These are phyloP conservation scores for Agonopterix arenella DNA, from an alignment of 2,888 invertebrate species.

Conservation along the genomic window DNA sequence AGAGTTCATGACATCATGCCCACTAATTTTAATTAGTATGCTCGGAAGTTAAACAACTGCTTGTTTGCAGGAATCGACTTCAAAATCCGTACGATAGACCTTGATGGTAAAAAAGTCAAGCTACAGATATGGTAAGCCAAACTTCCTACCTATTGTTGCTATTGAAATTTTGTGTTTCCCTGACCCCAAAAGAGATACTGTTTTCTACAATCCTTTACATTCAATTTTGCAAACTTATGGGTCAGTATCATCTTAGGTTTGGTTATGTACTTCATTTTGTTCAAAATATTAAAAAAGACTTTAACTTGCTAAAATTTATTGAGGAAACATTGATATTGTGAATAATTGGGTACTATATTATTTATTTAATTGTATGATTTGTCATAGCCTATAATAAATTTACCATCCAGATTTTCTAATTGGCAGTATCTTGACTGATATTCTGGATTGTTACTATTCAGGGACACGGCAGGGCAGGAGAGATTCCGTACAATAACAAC, in stretches of 20 bases:
- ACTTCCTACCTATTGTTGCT: neutral
- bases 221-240: no score
- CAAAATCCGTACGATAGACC: constrained; percentile 98
- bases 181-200: neutral
- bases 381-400: neutral
- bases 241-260: no score
- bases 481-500: constrained; percentile 99
- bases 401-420: neutral
- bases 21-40: constrained; percentile 66
- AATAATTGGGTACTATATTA: neutral
- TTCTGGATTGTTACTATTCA: constrained; percentile 41
- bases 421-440: neutral
- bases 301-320: no score
- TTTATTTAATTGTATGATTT: neutral
- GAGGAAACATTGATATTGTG: no score
- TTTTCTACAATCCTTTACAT: no score
- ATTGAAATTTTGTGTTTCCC: neutral
- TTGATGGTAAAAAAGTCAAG: constrained; percentile 99
- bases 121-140: constrained; percentile 96
- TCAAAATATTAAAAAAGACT: no score
- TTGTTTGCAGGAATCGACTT: constrained; percentile 93
- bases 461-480: constrained; percentile 99
- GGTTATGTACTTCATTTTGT: no score
- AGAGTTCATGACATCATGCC: constrained; percentile 69
- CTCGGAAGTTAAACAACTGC: constrained; percentile 34